Conservation (phyloP, 2,797 vertebrate genomes). For the Halcyon leucocephala region DNA sequence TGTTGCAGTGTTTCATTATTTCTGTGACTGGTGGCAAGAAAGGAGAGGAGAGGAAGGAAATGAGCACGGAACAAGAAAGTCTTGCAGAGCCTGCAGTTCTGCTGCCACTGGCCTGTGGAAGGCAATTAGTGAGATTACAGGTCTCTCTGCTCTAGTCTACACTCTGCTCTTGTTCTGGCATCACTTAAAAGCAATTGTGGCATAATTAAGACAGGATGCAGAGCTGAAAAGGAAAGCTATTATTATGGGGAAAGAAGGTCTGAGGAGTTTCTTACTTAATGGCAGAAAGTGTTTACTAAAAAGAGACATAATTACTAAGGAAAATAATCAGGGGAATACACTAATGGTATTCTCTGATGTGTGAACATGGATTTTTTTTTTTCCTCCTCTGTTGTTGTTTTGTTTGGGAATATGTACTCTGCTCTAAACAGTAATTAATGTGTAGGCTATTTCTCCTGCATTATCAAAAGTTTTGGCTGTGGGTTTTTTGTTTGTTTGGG, state of each 20-base stretch:
- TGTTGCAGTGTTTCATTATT: not conserved
- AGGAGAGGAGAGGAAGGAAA: not conserved
- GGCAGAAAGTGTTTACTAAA: not conserved
- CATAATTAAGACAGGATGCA: not conserved
- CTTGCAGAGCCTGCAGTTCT: not conserved
- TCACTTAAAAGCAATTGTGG: not conserved
- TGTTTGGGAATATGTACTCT: not conserved
- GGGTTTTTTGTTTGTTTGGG: not conserved
- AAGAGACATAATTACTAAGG: not conserved
- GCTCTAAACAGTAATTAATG: not conserved
- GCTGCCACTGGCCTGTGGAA: not conserved
- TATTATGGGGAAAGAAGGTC: not conserved
- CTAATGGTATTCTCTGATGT: not conserved
- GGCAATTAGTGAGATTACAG: conserved; percentile 33
- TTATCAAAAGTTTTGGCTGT: not conserved
- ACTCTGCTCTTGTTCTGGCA: not conserved
- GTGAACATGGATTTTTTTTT: not conserved
- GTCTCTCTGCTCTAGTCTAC: not conserved
- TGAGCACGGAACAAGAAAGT: not conserved
- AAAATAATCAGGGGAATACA: not conserved
- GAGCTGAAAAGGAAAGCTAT: not conserved
- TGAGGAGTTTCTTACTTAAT: not conserved
- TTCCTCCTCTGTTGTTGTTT: not conserved
- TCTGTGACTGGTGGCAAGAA: not conserved
- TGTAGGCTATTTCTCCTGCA: not conserved